phyloP scores from a whole-genome alignment of 2,888 invertebrate genomes.

The Portevinia maculata region DNA sequence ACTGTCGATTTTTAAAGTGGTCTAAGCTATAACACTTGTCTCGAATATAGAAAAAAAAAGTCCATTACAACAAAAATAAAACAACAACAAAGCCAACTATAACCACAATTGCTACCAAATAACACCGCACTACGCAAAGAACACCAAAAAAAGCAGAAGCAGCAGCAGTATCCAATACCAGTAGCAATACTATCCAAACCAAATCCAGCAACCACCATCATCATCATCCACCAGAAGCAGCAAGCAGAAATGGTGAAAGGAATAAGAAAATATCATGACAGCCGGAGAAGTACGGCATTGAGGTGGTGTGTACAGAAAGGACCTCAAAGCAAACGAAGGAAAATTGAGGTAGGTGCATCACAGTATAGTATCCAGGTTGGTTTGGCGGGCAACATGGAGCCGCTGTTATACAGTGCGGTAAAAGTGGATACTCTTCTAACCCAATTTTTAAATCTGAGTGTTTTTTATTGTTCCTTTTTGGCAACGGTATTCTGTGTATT shows the following conservation, averaged over 20 bases:
- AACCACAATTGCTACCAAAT: constrained; percentile 57
- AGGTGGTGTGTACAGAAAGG: constrained; percentile 65
- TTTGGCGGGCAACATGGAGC: constrained; percentile 69
- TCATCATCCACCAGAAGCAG: constrained; percentile 50
- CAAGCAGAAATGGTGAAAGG: constrained; percentile 36
- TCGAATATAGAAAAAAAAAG: constrained; percentile 24
- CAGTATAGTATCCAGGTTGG: constrained; percentile 65
- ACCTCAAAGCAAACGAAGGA: constrained; percentile 61
- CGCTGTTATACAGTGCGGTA: constrained; percentile 64
- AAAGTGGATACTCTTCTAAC: constrained; percentile 73
- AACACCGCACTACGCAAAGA: constrained; percentile 73
- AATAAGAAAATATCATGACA: constrained; percentile 53
- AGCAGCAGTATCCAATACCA: constrained; percentile 43
- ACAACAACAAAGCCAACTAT: constrained; percentile 26
- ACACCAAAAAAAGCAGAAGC: constrained; percentile 47
- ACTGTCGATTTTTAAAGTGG: constrained; percentile 35
- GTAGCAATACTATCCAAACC: constrained; percentile 50
- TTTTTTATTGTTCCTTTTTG: constrained; percentile 27
- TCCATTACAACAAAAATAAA: constrained; percentile 3
- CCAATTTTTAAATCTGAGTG: constrained; percentile 66
- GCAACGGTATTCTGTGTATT: constrained; percentile 57
- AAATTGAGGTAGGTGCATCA: constrained; percentile 73
- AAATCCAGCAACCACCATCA: constrained; percentile 53
- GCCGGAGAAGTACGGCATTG: constrained; percentile 30
- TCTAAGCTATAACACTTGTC: constrained; percentile 11